Evolutionary conservation across 2,797 vertebrate genomes (phyloP).

Genomic region (Halcyon chelicuti): DNA sequence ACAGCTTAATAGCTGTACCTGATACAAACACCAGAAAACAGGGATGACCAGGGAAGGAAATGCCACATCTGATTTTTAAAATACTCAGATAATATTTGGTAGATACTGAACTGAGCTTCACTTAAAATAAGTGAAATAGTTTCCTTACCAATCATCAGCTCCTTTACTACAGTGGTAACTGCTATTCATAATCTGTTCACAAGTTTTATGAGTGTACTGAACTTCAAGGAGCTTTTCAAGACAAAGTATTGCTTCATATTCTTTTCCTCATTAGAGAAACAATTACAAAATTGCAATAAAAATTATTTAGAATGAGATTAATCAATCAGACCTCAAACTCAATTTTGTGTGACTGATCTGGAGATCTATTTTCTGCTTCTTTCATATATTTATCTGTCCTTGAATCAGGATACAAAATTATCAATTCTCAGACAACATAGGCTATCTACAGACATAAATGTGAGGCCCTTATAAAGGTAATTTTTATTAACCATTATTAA

Average conservation of each 20-base stretch:
- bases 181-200: not conserved
- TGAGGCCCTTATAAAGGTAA: not conserved
- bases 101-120: not conserved
- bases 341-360: not conserved
- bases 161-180: not conserved
- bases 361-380: not conserved
- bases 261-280: not conserved
- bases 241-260: not conserved
- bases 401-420: not conserved
- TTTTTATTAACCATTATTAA: not conserved
- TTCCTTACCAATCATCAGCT: not conserved
- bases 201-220: not conserved
- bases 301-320: not conserved
- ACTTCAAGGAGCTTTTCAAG: not conserved
- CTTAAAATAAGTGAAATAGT: not conserved
- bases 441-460: not conserved
- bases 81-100: not conserved
- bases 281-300: not conserved
- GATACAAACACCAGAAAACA: not conserved
- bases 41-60: not conserved
- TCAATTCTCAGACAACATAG: not conserved
- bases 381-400: not conserved
- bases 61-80: not conserved
- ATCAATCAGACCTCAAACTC: not conserved
- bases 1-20: not conserved